Conservation (phyloP, 2,113 vertebrate genomes). For the Pterophyllum scalare region DNA sequence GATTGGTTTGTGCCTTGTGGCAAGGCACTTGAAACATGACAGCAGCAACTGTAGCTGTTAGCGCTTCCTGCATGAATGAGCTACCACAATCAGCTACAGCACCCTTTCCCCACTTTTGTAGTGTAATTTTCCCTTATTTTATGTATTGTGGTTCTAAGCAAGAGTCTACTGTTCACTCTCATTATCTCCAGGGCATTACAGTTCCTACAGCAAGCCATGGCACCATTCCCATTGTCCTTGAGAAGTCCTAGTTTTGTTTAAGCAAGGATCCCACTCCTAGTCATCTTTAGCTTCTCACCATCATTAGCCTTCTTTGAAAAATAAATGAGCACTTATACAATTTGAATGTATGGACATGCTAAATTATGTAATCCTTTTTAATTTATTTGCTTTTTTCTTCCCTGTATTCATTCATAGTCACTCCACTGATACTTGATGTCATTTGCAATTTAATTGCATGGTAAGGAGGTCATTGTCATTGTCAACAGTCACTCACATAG, state of each 20-base stretch:
- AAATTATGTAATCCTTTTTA: background rate
- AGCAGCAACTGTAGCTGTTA: constrained; percentile 34
- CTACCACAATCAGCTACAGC: constrained; percentile 6
- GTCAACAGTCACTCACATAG: constrained; percentile 40
- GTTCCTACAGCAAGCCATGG: constrained; percentile 41
- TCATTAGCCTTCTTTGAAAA: constrained; percentile 4
- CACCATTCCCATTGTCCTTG: constrained; percentile 64
- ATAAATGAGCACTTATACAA: background rate
- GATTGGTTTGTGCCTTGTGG: constrained; percentile 62
- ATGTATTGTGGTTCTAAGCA: background rate
- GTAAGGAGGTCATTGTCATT: constrained; percentile 47
- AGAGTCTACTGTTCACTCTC: constrained; percentile 9
- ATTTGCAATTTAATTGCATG: constrained; percentile 33
- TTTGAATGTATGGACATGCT: background rate
- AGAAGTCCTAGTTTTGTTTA: constrained; percentile 42
- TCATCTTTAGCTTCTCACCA: constrained; percentile 3
- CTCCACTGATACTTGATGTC: constrained; percentile 8
- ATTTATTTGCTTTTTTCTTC: background rate
- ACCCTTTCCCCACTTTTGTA: background rate
- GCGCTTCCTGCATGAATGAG: constrained; percentile 38
- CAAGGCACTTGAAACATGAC: constrained; percentile 33
- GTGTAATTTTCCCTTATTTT: background rate
- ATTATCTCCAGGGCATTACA: constrained; percentile 46
- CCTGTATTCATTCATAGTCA: background rate
- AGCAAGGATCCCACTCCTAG: constrained; percentile 1